Evolutionary conservation across 2,113 vertebrate species (phyloP).

Genomic region (Rhombomys opimus): DNA sequence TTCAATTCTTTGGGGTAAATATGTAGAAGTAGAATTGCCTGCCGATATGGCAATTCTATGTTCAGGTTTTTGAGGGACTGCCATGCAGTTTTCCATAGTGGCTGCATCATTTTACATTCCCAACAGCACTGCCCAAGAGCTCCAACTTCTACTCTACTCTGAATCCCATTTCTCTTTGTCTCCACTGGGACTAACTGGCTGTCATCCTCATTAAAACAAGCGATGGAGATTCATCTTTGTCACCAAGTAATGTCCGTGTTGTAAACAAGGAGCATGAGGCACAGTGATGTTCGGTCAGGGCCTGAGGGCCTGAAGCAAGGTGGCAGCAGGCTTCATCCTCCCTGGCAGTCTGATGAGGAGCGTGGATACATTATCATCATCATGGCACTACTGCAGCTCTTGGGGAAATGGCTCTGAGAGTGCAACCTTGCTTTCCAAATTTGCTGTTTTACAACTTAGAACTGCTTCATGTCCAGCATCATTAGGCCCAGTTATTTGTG

Average conservation of each 20-base stretch:
- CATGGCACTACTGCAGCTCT: rapidly evolving
- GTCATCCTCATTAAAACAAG: not conserved
- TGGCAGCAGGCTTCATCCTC: not conserved
- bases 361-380: not conserved
- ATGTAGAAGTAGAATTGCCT: not conserved
- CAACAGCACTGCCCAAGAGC: not conserved
- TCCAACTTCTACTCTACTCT: not conserved
- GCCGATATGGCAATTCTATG: not conserved
- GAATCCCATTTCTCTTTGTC: not conserved
- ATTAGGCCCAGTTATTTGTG: not conserved
- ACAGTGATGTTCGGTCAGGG: not conserved
- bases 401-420: not conserved
- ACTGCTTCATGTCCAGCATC: not conserved
- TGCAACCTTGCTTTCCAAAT: not conserved
- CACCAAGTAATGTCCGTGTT: not conserved
- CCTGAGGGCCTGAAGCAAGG: not conserved
- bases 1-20: not conserved
- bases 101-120: not conserved
- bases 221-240: not conserved
- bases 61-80: not conserved
- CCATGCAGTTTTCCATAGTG: not conserved
- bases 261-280: not conserved
- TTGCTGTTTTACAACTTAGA: not conserved
- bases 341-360: not conserved
- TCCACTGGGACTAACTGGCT: not conserved